Conservation (phyloP, 1,140 invertebrate genomes). For the Saccostrea glomerata region DNA sequence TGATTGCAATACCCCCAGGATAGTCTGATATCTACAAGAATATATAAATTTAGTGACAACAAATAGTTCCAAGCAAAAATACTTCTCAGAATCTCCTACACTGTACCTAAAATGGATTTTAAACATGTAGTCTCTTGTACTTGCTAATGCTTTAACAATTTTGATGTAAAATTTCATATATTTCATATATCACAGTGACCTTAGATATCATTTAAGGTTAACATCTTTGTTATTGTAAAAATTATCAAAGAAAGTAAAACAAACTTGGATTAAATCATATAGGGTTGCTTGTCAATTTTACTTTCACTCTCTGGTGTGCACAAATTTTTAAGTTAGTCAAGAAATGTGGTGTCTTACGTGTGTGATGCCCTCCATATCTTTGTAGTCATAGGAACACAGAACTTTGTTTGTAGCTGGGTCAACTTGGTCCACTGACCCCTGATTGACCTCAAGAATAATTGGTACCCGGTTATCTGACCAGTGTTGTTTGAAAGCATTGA, state of each 20-base stretch:
- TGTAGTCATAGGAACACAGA: conserved; percentile 90
- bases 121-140: too few species aligned
- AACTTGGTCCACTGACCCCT: conserved; percentile 93
- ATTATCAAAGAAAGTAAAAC: too few species aligned
- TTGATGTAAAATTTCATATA: too few species aligned
- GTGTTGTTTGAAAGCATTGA: conserved; percentile 95
- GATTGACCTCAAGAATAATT: conserved; percentile 92
- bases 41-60: neutral
- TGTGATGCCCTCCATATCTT: conserved; percentile 91
- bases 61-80: too few species aligned
- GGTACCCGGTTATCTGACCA: conserved; percentile 95
- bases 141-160: too few species aligned
- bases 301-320: neutral
- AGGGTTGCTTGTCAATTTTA: too few species aligned
- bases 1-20: conserved; percentile 90
- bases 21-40: conserved; percentile 80
- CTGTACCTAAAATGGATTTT: too few species aligned
- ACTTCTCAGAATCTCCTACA: too few species aligned
- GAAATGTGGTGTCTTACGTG: conserved; percentile 78
- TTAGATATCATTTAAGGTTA: too few species aligned
- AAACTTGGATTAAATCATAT: too few species aligned
- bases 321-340: neutral
- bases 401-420: conserved; percentile 89
- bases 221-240: too few species aligned
- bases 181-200: too few species aligned